Percentiles rank a stretch among this genome's conserved stretches.
Evolutionary conservation across 1,140 invertebrate species (phyloP).

Genomic region (Dinoponera quadriceps): DNA sequence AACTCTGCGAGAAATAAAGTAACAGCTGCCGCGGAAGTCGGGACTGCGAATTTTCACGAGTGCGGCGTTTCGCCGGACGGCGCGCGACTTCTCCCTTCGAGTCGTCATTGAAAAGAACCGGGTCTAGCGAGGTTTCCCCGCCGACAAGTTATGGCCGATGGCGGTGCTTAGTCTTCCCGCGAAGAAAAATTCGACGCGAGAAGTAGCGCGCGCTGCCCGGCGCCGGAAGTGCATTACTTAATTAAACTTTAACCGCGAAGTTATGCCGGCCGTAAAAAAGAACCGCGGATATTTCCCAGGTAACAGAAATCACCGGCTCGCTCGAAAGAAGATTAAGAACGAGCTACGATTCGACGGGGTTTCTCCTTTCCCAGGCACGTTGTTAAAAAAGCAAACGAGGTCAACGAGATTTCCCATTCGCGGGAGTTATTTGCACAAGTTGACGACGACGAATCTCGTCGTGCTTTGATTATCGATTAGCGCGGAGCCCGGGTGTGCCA

Average conservation of each 20-base stretch:
- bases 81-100: slow-evolving; percentile 25
- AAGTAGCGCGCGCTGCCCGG: slow-evolving; percentile 14
- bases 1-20: slow-evolving; percentile 42
- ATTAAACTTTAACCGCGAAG: slow-evolving; percentile 55
- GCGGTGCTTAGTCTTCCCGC: slow-evolving; percentile 41
- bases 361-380: background rate
- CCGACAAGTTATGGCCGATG: slow-evolving; percentile 53
- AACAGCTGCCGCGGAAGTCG: background rate
- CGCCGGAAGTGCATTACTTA: slow-evolving; percentile 57
- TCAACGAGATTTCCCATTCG: slow-evolving; percentile 44
- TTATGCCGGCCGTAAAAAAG: slow-evolving; percentile 47
- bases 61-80: slow-evolving; percentile 32
- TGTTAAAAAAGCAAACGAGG: slow-evolving; percentile 18
- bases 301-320: slow-evolving; percentile 53
- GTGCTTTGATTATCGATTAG: slow-evolving; percentile 41
- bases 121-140: slow-evolving; percentile 39
- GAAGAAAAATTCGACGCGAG: slow-evolving; percentile 41
- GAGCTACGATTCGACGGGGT: background rate
- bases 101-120: slow-evolving; percentile 57
- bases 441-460: slow-evolving; percentile 26
- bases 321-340: slow-evolving; percentile 54
- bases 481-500: background rate
- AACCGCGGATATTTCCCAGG: slow-evolving; percentile 39
- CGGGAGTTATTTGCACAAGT: slow-evolving; percentile 27
- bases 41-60: slow-evolving; percentile 38